These are phyloP conservation scores for Heliconius himera DNA, from an alignment of 1,140 invertebrate genomes.

Conservation along the genomic window DNA sequence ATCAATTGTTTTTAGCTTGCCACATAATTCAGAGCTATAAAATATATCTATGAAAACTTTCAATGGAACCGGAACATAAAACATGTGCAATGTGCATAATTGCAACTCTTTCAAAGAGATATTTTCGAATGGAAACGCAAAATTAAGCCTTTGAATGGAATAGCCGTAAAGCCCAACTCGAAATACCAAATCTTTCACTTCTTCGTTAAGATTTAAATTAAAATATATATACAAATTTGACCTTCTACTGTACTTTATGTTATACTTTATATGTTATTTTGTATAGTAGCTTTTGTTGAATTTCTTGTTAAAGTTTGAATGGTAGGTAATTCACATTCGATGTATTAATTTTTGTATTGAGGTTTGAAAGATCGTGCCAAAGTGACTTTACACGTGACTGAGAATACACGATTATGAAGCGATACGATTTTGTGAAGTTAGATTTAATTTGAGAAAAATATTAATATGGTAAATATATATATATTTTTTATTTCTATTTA, in stretches of 20 bases:
- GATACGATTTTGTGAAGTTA: too few relatives aligned
- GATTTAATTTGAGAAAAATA: too few relatives aligned
- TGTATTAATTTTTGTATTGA: not conserved
- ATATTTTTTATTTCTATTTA: too few relatives aligned
- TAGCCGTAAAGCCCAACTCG: slow-evolving; percentile 2
- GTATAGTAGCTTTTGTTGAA: not conserved
- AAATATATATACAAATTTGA: not conserved
- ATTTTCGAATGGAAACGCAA: slow-evolving; percentile 27
- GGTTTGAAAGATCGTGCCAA: too few relatives aligned
- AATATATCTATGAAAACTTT: slow-evolving; percentile 2
- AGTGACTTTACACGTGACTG: too few relatives aligned
- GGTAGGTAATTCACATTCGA: not conserved
- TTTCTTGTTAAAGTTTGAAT: not conserved
- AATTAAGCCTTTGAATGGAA: slow-evolving; percentile 23
- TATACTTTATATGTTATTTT: not conserved
- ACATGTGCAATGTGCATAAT: slow-evolving; percentile 17
- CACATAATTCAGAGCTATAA: not conserved
- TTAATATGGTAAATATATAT: too few relatives aligned
- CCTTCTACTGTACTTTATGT: not conserved
- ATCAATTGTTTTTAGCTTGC: not conserved
- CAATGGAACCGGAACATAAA: slow-evolving; percentile 20
- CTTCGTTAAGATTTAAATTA: slow-evolving; percentile 28
- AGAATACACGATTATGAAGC: too few relatives aligned
- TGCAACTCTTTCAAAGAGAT: slow-evolving; percentile 26
- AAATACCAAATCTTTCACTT: slow-evolving; percentile 18